Base-by-base conservation (phyloP, 2,113 vertebrate species). In the Poecile atricapillus region DNA sequence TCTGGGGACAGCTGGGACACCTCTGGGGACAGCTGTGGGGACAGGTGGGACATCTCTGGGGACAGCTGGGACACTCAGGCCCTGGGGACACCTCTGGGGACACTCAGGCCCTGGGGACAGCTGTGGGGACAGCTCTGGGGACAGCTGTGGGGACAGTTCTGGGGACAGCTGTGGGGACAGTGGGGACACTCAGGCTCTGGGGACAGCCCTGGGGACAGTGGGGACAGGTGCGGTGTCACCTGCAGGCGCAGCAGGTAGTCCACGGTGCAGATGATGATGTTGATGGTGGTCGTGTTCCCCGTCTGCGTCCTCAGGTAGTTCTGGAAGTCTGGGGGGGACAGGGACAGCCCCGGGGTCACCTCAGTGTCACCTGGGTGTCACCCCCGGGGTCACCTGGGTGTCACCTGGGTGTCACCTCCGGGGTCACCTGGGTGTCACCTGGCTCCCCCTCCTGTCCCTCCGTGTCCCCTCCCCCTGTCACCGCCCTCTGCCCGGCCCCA, bases 231-330 rank as follows among this genome's bases (percentile, higher is more conserved):
- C 6, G 17, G 31, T 12, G 50, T 14, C 47, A 89, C 99, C 99
- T 99, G 99, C 28, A 99, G 97, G 52, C 99, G 97, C 31, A 99
- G 98, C 70, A 99, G 98, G 94, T 99, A 99, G 90, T 99, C 99
- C 95, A 99, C 99, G 3, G 99, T 99, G 95, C 99, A 99, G 97
- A 99, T 99, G 93, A 99, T 99, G 96, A 99, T 97, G 83, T 99
- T 99, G 95, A 99, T 99, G 65, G 99, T 99, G 31, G 98, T 99
- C 8, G 99, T 99, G 97, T 99, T 99, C 52, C 99, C 99, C 0
- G 99, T 99, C 97, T 99, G 99, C 6, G 99, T 99, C 70, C 99
- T 96, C 60, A 99, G 97, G 87, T 99, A 99, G 96, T 99, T 99
- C 96, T 99, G 99, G 86, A 99, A 99, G 94, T 99, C 99, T 99